Percentiles rank a stretch among this genome's conserved stretches.
Evolutionary conservation across 2,113 vertebrate genomes (phyloP).

Genomic region (Heloderma charlesbogerti): DNA sequence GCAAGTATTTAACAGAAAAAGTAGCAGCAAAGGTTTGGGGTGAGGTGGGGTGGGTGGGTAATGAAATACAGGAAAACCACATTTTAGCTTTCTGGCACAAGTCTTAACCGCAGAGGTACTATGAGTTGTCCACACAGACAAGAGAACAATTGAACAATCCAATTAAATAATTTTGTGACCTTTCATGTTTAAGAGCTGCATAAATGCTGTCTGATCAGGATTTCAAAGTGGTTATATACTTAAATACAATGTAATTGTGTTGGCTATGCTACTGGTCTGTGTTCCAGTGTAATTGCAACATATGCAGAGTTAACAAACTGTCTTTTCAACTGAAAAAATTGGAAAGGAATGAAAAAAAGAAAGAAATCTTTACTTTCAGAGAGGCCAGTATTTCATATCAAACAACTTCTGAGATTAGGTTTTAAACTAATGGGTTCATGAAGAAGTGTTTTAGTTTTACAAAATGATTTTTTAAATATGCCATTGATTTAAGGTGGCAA

Average conservation of each 20-base stretch:
- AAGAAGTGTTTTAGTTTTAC: background rate
- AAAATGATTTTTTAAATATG: background rate
- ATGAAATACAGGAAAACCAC: slow-evolving; percentile 41
- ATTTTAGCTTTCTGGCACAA: slow-evolving; percentile 35
- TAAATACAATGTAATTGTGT: slow-evolving; percentile 32
- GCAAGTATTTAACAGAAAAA: slow-evolving; percentile 43
- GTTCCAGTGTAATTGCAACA: background rate
- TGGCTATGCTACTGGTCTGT: background rate
- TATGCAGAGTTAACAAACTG: background rate
- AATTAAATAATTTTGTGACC: slow-evolving; percentile 71
- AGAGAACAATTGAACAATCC: slow-evolving; percentile 56
- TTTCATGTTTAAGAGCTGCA: slow-evolving; percentile 65
- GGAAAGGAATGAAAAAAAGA: background rate
- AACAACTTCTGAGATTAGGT: background rate
- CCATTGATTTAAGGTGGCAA: background rate
- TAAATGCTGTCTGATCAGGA: slow-evolving; percentile 65
- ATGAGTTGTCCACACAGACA: slow-evolving; percentile 40
- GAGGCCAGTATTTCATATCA: background rate
- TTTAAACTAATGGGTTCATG: background rate
- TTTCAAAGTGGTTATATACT: slow-evolving; percentile 66
- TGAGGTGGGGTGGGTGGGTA: slow-evolving; percentile 1
- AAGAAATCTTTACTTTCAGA: background rate
- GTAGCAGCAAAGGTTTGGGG: slow-evolving; percentile 5
- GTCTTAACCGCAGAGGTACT: slow-evolving; percentile 27
- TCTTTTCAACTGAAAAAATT: background rate